Base-by-base conservation (phyloP, 35 echinoderm and acorn worm genomes). In the Patiria miniata region DNA sequence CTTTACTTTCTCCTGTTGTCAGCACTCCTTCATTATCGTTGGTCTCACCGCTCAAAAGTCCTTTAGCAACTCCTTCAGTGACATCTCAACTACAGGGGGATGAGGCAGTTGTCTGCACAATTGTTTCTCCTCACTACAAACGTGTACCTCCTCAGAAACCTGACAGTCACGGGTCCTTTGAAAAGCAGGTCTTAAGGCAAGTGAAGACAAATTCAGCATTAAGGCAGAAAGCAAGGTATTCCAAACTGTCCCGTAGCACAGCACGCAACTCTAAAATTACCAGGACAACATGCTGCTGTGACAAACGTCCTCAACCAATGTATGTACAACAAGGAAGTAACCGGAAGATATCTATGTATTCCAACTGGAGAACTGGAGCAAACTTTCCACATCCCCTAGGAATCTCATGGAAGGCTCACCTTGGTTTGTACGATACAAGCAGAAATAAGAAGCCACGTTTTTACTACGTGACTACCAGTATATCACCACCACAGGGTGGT, bases 271-370 rank as follows among this genome's bases (percentile, higher is more conserved):
- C 40, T 83, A 91, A 53, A 83, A 77, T 97, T 1, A 93, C 95
- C 15, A 82, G 93, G 68, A 88, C 86, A 30, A 97, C 95, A n/a
- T 89, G 81, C 68, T 97, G 95, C 68, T 94, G 92, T 40, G 81
- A 83, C 7, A 87, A 91, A 57, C 65, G 93, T 53, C 83, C 83
- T 32, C 96, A 99, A 57, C 96, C 96, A 39, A 99, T 99, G 96
- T 99, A 94, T 92, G 96, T 91, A 16, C 77, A 83, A 57, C 96
- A 99, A 76, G 89, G 93, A 12, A 61, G 78, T 9, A 99, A 99
- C 80, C 39, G 78, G 2, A 94, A 91, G 44, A 81, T 99, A 15
- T 99, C 96, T 22, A 99, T 99, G 96, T 99, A 99, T 77, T 99
- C 96, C 30, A 99, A 99, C 50, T 99, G 96, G 96, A 86, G 90